Evolutionary conservation across 2,888 invertebrate species (phyloP).

Genomic region (Ochropacha duplaris): DNA sequence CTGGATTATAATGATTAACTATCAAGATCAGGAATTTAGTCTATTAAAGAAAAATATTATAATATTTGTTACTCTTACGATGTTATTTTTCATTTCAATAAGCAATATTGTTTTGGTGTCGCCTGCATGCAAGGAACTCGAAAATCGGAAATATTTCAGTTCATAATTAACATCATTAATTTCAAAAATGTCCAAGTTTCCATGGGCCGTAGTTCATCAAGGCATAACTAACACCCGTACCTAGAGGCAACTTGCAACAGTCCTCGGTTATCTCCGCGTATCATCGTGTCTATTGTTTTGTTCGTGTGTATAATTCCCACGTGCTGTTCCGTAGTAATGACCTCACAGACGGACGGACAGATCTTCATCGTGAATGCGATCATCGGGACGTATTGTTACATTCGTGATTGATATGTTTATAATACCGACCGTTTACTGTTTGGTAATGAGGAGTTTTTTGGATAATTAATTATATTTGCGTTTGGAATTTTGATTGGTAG

Average conservation of each 20-base stretch:
- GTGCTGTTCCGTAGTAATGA: conserved; percentile 61
- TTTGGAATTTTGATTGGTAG: neutral
- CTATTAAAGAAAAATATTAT: too few relatives aligned
- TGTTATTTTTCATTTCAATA: too few relatives aligned
- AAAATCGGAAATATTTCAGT: too few relatives aligned
- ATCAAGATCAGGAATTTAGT: too few relatives aligned
- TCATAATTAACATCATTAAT: too few relatives aligned
- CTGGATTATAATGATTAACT: too few relatives aligned
- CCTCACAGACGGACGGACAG: conserved; percentile 35
- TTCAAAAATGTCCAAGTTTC: neutral
- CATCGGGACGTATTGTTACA: conserved; percentile 15
- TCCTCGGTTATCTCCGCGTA: conserved; percentile 27
- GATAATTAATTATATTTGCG: neutral
- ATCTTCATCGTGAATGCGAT: conserved; percentile 15
- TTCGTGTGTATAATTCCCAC: conserved; percentile 53
- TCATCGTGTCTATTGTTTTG: conserved; percentile 52
- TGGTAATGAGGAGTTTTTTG: neutral
- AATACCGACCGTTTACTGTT: conserved; percentile 4
- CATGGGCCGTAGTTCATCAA: neutral
- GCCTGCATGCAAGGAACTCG: too few relatives aligned
- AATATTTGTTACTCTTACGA: too few relatives aligned
- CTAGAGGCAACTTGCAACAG: neutral
- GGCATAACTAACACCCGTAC: neutral
- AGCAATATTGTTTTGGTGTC: too few relatives aligned
- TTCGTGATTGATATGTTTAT: conserved; percentile 22